These are phyloP conservation scores for Potamarius usumacintae DNA, from an alignment of 2,113 vertebrate species.

Conservation along the genomic window DNA sequence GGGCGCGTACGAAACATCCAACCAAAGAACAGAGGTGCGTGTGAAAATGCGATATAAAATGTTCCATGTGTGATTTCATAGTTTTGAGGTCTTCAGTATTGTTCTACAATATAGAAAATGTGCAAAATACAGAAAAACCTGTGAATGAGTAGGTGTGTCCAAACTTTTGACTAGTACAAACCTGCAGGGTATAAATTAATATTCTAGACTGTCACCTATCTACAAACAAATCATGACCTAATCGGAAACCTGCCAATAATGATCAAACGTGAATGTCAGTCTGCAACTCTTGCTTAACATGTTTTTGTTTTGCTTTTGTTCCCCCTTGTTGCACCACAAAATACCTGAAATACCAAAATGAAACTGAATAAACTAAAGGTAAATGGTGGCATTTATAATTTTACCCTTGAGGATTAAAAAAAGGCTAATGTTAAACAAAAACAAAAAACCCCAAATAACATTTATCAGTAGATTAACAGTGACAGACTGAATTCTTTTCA, in stretches of 20 bases:
- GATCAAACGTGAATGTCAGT: background rate
- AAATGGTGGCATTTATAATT: background rate
- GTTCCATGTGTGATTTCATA: no score
- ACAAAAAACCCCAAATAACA: background rate
- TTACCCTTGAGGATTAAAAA: background rate
- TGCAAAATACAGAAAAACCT: no score
- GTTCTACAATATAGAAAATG: no score
- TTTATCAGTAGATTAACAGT: background rate
- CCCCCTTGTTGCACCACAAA: background rate
- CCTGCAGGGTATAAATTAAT: slow-evolving; percentile 24
- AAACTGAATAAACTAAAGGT: background rate
- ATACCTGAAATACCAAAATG: slow-evolving; percentile 10
- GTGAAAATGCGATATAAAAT: no score
- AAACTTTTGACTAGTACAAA: no score
- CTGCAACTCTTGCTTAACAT: slow-evolving; percentile 15
- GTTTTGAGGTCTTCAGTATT: no score
- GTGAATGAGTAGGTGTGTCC: no score
- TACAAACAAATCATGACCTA: background rate
- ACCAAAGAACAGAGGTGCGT: no score
- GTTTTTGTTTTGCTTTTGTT: background rate
- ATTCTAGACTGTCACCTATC: background rate
- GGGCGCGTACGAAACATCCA: no score
- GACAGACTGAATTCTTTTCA: background rate
- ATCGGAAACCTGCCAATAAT: slow-evolving; percentile 10
- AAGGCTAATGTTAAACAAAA: background rate